These are phyloP conservation scores for Microchrysa polita DNA, from an alignment of 2,888 invertebrate species.

Conservation along the genomic window DNA sequence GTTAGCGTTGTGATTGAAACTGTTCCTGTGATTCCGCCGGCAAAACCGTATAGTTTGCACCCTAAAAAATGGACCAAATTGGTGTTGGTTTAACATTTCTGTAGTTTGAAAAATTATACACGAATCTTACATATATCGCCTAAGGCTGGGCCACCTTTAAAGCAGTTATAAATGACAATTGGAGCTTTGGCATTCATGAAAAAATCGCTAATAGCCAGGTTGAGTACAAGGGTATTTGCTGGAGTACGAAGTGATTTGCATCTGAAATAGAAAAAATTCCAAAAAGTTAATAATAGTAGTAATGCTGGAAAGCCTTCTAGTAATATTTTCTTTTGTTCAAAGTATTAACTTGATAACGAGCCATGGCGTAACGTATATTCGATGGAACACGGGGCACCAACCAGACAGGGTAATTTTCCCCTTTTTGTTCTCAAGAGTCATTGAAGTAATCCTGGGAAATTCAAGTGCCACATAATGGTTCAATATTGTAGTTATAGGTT, in stretches of 20 bases:
- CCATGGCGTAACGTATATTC: no score
- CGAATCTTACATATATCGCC: conserved; percentile 74
- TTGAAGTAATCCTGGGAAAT: no score
- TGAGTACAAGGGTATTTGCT: conserved; percentile 78
- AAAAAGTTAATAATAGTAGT: no score
- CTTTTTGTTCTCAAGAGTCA: no score
- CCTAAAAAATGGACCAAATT: conserved; percentile 66
- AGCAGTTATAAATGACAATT: conserved; percentile 78
- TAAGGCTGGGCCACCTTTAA: conserved; percentile 76
- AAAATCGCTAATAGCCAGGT: conserved; percentile 79
- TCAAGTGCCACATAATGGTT: no score
- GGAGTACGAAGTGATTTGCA: conserved; percentile 77
- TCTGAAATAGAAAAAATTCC: conserved; percentile 65
- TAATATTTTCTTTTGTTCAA: no score
- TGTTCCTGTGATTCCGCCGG: conserved; percentile 83
- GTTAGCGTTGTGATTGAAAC: conserved; percentile 83
- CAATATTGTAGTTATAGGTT: no score
- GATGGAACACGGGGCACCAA: no score
- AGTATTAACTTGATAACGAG: no score
- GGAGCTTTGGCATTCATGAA: conserved; percentile 78
- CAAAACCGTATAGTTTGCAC: conserved; percentile 81
- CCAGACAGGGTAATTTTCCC: no score
- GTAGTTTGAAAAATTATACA: conserved; percentile 44
- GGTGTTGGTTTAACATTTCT: conserved; percentile 38
- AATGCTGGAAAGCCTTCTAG: no score